Percentiles rank a stretch among this genome's conserved stretches.
Evolutionary conservation across 2,113 vertebrate species (phyloP).

Genomic region (Tychaedon coryphoeus): DNA sequence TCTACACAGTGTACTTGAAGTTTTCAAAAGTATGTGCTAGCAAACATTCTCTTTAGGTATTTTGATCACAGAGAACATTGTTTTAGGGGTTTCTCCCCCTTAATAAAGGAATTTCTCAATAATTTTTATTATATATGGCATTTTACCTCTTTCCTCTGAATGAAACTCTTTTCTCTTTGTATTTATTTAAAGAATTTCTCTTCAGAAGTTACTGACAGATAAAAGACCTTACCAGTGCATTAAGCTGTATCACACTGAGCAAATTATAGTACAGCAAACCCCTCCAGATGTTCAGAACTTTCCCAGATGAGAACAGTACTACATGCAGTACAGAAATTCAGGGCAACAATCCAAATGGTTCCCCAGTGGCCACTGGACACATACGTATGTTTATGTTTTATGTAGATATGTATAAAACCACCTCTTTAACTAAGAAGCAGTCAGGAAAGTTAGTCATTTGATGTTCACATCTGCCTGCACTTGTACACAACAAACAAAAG

Average conservation of each 20-base stretch:
- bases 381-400: not conserved
- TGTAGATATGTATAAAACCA: not conserved
- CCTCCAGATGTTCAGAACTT: not conserved
- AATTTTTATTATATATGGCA: not conserved
- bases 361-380: not conserved
- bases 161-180: not conserved
- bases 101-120: not conserved
- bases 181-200: not conserved
- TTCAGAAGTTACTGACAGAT: not conserved
- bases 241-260: not conserved
- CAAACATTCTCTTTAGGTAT: not conserved
- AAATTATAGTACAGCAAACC: not conserved
- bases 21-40: not conserved
- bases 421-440: not conserved
- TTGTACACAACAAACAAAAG: not conserved
- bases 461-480: not conserved
- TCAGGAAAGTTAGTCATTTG: not conserved
- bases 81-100: rapidly evolving
- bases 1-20: not conserved
- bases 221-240: not conserved
- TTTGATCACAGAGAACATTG: not conserved
- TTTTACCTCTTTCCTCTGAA: not conserved
- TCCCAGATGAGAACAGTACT: not conserved
- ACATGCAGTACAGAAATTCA: not conserved
- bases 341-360: not conserved